Evolutionary conservation across 2,797 vertebrate species (phyloP).

Genomic region (Gymnodraco acuticeps): DNA sequence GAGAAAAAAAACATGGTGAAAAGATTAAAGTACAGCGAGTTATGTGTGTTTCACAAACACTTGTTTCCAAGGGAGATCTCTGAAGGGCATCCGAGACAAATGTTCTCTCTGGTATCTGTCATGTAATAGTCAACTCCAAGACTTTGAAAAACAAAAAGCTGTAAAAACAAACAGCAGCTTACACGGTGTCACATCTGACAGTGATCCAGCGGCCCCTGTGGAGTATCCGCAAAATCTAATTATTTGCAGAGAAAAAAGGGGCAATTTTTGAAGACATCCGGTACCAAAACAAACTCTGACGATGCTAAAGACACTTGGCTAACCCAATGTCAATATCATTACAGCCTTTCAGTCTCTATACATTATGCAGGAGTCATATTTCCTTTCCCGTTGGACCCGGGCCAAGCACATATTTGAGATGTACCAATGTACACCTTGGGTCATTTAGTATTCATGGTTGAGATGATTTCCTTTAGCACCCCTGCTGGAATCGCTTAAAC

Average conservation of each 20-base stretch:
- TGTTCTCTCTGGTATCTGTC: slow-evolving; percentile 65
- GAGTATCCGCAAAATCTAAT: slow-evolving; percentile 35
- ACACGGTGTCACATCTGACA: slow-evolving; percentile 64
- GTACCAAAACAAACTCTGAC: slow-evolving; percentile 21
- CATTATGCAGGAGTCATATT: slow-evolving; percentile 33
- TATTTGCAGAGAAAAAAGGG: slow-evolving; percentile 11
- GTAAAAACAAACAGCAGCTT: slow-evolving; percentile 70
- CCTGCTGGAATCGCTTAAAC: slow-evolving; percentile 56
- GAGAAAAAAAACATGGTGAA: slow-evolving; percentile 21
- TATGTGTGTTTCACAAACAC: slow-evolving; percentile 29
- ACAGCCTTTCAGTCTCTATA: slow-evolving; percentile 15
- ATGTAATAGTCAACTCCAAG: slow-evolving; percentile 47
- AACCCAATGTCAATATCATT: slow-evolving; percentile 54
- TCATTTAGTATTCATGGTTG: slow-evolving; percentile 62
- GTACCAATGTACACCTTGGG: slow-evolving; percentile 44
- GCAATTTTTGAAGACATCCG: neutral
- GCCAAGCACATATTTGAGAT: slow-evolving; percentile 65
- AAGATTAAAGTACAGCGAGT: slow-evolving; percentile 42
- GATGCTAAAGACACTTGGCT: slow-evolving; percentile 31
- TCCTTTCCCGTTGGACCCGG: slow-evolving; percentile 21
- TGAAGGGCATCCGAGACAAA: slow-evolving; percentile 58
- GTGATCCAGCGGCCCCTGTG: slow-evolving; percentile 50
- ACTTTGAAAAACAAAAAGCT: slow-evolving; percentile 57
- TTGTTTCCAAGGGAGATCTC: slow-evolving; percentile 52
- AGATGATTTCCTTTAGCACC: slow-evolving; percentile 60